phyloP scores from a whole-genome alignment of 1,140 invertebrate genomes.

The Octopus bimaculoides region DNA sequence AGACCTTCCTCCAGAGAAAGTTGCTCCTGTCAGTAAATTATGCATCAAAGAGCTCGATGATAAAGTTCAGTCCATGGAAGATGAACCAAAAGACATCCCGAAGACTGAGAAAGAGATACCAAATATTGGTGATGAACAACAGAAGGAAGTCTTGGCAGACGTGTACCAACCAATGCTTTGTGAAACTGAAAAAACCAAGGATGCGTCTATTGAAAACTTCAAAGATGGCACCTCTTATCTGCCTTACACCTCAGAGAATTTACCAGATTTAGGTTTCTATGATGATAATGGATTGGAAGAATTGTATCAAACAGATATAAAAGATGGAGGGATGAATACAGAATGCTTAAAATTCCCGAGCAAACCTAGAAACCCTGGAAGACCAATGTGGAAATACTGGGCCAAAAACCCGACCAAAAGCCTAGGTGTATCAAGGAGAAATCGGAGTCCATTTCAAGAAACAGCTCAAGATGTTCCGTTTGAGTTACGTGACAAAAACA shows the following conservation, averaged over 20 bases:
- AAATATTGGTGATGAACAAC: constrained; percentile 32
- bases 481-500: constrained; percentile 39
- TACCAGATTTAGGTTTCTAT: constrained; percentile 7
- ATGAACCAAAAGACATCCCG: constrained; percentile 37
- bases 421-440: constrained; percentile 15
- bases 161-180: constrained; percentile 13
- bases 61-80: constrained; percentile 40
- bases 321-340: constrained; percentile 32
- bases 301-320: neutral
- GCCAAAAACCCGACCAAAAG: constrained; percentile 32
- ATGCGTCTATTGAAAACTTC: constrained; percentile 12
- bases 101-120: constrained; percentile 40
- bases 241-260: neutral
- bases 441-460: constrained; percentile 41
- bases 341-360: constrained; percentile 31
- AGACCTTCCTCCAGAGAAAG: constrained; percentile 16
- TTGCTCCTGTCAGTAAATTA: constrained; percentile 41
- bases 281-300: constrained; percentile 20
- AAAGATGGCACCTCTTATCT: neutral
- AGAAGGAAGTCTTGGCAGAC: neutral
- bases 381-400: constrained; percentile 50
- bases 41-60: constrained; percentile 43
- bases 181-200: constrained; percentile 14
- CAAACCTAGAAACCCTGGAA: constrained; percentile 15
- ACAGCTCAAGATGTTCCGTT: constrained; percentile 45